Base-by-base conservation (phyloP, 2,888 invertebrate genomes). In the Liodrosophila aerea region DNA sequence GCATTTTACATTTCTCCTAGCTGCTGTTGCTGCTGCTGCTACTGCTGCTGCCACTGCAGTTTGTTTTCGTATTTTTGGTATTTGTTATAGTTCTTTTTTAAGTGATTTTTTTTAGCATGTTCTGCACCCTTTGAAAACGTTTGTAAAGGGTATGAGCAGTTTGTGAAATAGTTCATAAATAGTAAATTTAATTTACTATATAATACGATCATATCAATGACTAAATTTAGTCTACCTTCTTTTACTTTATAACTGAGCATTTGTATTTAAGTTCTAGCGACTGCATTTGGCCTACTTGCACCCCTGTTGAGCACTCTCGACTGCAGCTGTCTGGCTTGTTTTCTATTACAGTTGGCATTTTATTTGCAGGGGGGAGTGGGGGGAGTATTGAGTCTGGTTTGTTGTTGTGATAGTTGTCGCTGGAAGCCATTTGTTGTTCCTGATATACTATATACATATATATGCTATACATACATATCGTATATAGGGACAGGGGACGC, bases 371-470 rank as follows among this genome's bases (percentile, higher is more conserved):
- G 12, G 22, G 1, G 7, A 12, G 4, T 34, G 16, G 2, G 5
- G 4, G 30, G 7, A 16, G 1, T 15, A 37, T 46, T 41, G 36
- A 59, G 51, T 50, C 11, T 37, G 54, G 39, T 8, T 7, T 22
- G 44, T 34, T 34, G 51, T 33, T 53, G 70, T 61, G 64, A 70
- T 68, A 81, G 73, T 73, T 77, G 81, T 74, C 84, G 81, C 84
- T 84, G 71, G 46, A 33, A 76, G 84, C 81, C 64, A 62, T 76
- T 82, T 82, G 70, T 72, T 76, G 59, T 61, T 61, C 52, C 51
- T 46, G 51, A 36, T 41, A 46, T 29, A 22, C 3, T 22, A 22
- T 22, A 22, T 5, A 22, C 22, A 22, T 22, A 22, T 22, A n/a
- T n/a, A n/a, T n/a, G n/a, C n/a, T n/a, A n/a, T n/a, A n/a, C n/a